Base-by-base conservation (phyloP, 2,797 vertebrate species). In the Denticeps clupeoides region DNA sequence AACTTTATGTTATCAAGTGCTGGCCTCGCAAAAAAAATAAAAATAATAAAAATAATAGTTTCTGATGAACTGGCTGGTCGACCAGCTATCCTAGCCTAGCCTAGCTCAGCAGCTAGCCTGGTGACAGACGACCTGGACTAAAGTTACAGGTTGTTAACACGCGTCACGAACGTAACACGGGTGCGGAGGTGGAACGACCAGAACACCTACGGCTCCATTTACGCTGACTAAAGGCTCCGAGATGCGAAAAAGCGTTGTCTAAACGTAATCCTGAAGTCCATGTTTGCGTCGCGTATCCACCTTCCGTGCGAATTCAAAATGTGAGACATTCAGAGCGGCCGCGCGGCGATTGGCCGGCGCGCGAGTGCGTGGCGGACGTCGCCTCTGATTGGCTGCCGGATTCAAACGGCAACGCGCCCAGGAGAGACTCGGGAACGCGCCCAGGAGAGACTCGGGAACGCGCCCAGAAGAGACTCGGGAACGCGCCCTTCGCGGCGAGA, bases 231-330 rank as follows among this genome's bases (percentile, higher is more conserved):
- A n/a, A n/a, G n/a, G n/a, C n/a, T n/a, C n/a, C n/a, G n/a, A n/a
- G n/a, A n/a, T n/a, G n/a, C n/a, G n/a, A 25, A 26, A 5, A 28
- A 16, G 5, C 19, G 11, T 19, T 10, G 38, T 19, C 19, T 10
- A 38, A 38, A 44, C 35, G 53, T n/a, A 46, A 45, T 33, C 48
- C 43, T 26, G 41, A 47, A 32, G 2, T 38, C 54, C 59, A 66
- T 64, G 11, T 45, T 25, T 21, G 13, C 12, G 19, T 28, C 42
- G 48, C 10, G 2, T 11, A 21, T 18, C 11, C 9, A 35, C 38
- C 40, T 1, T 33, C 37, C 4, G 31, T 51, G 54, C 54, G 62
- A 73, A 77, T 87, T 87, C 83, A 85, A 87, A 87, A 80, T 68
- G 67, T 26, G 53, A 46, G 43, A 63, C 74, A 47, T 71, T 75